A percentile compares a stretch with the other conserved stretches of the same genome.
These are phyloP conservation scores for Larimichthys polyactis DNA, from an alignment of 2,113 vertebrate genomes.

Conservation along the genomic window DNA sequence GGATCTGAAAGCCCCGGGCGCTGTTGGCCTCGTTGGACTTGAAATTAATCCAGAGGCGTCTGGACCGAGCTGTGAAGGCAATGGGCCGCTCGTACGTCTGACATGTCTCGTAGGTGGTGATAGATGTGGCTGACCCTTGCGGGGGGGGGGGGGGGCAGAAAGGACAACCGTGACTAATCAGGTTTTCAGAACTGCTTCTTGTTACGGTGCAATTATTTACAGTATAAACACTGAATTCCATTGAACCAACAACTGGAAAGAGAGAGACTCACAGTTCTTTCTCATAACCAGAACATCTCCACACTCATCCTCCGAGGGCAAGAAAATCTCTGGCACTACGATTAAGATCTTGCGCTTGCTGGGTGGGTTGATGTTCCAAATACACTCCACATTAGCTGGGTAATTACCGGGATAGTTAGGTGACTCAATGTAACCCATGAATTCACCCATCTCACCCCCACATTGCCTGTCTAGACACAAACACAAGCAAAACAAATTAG, in stretches of 20 bases:
- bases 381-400: conserved; percentile 94
- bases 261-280: conserved; percentile 92
- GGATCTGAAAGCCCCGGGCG: conserved; percentile 96
- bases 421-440: conserved; percentile 98
- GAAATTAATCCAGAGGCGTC: conserved; percentile 98
- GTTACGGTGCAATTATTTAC: background rate
- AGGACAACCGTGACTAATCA: conserved; percentile 17
- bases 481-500: conserved; percentile 37
- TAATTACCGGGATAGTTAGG: conserved; percentile 99
- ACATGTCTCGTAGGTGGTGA: conserved; percentile 98
- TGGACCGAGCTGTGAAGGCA: conserved; percentile 96
- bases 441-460: conserved; percentile 96
- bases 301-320: conserved; percentile 97
- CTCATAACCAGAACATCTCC: conserved; percentile 98
- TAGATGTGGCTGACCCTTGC: conserved; percentile 94
- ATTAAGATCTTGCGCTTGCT: conserved; percentile 98
- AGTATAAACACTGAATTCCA: background rate
- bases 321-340: conserved; percentile 97
- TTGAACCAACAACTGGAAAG: background rate
- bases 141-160: background rate
- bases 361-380: conserved; percentile 98
- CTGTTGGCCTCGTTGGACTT: conserved; percentile 98
- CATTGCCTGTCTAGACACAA: conserved; percentile 91
- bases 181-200: background rate
- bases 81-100: conserved; percentile 98